phyloP scores from a whole-genome alignment of 2,797 vertebrate species.

The Anabas testudineus region DNA sequence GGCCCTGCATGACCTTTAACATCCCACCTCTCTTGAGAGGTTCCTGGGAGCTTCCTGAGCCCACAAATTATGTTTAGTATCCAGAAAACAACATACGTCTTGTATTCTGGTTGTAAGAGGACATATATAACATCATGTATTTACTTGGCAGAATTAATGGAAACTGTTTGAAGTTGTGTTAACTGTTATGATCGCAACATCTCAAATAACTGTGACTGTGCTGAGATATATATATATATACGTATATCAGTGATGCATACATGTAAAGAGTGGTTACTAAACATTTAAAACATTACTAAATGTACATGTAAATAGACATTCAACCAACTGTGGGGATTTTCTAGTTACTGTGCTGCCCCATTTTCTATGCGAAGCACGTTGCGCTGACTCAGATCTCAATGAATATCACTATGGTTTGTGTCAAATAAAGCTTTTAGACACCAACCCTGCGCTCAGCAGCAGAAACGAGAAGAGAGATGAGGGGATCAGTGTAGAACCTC shows the following conservation, averaged over 20 bases:
- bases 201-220: too few species aligned
- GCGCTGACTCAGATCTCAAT: not conserved
- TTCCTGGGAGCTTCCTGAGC: too few species aligned
- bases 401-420: not conserved
- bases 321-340: not conserved
- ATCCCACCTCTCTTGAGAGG: too few species aligned
- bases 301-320: not conserved
- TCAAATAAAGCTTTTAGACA: constrained; percentile 73
- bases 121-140: too few species aligned
- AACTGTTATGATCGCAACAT: too few species aligned
- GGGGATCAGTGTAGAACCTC: constrained; percentile 85
- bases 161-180: too few species aligned
- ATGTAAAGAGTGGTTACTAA: too few species aligned
- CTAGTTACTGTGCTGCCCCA: not conserved
- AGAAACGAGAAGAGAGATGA: constrained; percentile 89
- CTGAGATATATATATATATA: not conserved
- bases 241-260: not conserved
- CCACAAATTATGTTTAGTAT: too few species aligned
- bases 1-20: too few species aligned
- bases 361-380: not conserved
- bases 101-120: too few species aligned
- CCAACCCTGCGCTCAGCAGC: constrained; percentile 91
- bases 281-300: not conserved
- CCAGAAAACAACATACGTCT: too few species aligned
- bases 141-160: too few species aligned